Evolutionary conservation across 2,113 vertebrate genomes (phyloP), one percentile per base, ranked within the genome.

Genomic region (Fregetta grallaria): DNA sequence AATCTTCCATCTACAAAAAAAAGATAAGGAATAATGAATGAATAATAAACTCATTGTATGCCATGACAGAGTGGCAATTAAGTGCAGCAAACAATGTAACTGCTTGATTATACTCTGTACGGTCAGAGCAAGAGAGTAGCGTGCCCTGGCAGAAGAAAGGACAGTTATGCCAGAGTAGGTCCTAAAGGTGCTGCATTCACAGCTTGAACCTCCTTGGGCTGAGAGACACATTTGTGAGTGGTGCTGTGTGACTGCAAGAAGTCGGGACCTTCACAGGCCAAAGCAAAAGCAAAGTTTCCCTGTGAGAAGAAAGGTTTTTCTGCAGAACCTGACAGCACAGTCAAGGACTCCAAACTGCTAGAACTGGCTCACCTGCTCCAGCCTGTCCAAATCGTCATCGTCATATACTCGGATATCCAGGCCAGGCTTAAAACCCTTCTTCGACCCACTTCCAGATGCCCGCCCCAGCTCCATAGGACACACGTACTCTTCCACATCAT

Each of bases 381-480:
- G 97, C 71, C 98, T 97, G 97, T 99, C 99, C 40, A 99, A 92
- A 89, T 99, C 99, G 3, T 99, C 99, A 18, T 99, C 98, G 0
- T 99, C 99, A 16, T 99, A 99, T 2, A 99, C 98, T 82, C 97
- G 98, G 49, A 99, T 98, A 94, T 99, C 99, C 97, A 98, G 77
- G 38, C 98, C 98, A 59, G 98, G 40, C 58, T 98, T 98, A 38
- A 98, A 99, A 11, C 98, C 99, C 93, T 99, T 99, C 96, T 99
- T 99, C 1, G 98, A 98, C 50, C 98, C 98, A 50, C 97, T 98
- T 88, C 99, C 99, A 88, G 99, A 98, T 6, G 97, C 98, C 97
- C 98, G 98, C 21, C 99, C 99, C 96, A 99, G 95, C 50, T 99
- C 99, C 99, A 99, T 99, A 2, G 99, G 99, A 96, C 99, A 99